Evolutionary conservation across 2,888 invertebrate genomes (phyloP), one percentile per base, ranked within the genome.

Genomic region (Branchellion lobata): DNA sequence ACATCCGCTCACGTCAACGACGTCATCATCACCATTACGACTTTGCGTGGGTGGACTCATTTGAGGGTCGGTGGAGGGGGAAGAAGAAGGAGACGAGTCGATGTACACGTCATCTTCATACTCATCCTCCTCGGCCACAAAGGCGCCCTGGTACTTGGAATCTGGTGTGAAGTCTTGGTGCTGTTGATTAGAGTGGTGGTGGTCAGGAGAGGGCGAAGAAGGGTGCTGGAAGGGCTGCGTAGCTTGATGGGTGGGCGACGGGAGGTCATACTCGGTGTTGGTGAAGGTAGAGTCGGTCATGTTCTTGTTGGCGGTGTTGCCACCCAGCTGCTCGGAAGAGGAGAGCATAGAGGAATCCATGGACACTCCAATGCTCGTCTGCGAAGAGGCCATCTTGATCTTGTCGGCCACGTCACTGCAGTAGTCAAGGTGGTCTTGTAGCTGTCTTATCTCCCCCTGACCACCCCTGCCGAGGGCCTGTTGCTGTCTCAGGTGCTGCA

Each of bases 31-130:
- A 5, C 33, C 33, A 31, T 69, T 3, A 31, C 31, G 31, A 69
- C 31, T 14, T 14, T 69, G 69, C 21, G 69, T 21, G 21, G 69
- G 34, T 3, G 69, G 33, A 31, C 34, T 34, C n/a, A 34, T 18
- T 31, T 34, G 34, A 31, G 34, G 1, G 77, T 57, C 65, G 21
- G 18, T n/a, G 77, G 57, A 61, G 47, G 69, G 34, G 34, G 69
- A 69, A 0, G 77, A 61, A 21, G 34, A 33, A 1, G 77, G 31
- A n/a, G 73, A 47, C 8, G 77, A 57, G 21, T 65, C 77, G 11
- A 77, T 65, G 65, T 77, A 77, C 31, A 77, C 65, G 24, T 77
- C 77, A 61, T 77, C 77, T 57, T 77, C 77, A 31, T 77, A 77
- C 21, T 77, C 77, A 36, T 77, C 77, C 1, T 34, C 77, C 33